phyloP scores from a whole-genome alignment of 2,888 invertebrate genomes.

The Anorthoa munda region DNA sequence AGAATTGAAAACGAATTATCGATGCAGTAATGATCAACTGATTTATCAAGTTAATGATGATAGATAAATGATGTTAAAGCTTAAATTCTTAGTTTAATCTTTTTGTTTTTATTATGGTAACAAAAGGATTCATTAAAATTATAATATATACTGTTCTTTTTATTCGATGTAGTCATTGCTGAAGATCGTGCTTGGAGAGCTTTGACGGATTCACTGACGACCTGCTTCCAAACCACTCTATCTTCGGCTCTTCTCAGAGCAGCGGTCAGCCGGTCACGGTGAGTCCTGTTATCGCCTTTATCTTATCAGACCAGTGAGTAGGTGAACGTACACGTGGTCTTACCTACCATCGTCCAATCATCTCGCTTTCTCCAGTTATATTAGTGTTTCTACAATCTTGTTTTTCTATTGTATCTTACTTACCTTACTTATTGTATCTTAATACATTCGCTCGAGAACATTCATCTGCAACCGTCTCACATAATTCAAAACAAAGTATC shows the following conservation, averaged over 20 bases:
- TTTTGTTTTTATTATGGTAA: background rate
- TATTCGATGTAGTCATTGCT: too few relatives aligned
- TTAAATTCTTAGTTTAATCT: background rate
- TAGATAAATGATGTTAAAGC: slow-evolving; percentile 9
- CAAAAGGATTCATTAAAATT: background rate
- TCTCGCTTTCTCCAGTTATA: too few relatives aligned
- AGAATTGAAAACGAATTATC: slow-evolving; percentile 23
- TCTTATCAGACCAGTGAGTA: too few relatives aligned
- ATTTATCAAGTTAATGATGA: slow-evolving; percentile 14
- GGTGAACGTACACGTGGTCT: too few relatives aligned
- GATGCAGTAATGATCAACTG: slow-evolving; percentile 2
- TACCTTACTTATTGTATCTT: too few relatives aligned
- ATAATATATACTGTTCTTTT: background rate
- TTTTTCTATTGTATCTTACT: background rate
- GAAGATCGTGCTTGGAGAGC: too few relatives aligned
- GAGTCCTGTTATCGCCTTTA: too few relatives aligned
- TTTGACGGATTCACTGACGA: too few relatives aligned
- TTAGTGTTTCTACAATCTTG: background rate
- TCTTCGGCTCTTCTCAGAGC: too few relatives aligned
- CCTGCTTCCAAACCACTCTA: too few relatives aligned
- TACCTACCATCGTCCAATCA: too few relatives aligned
- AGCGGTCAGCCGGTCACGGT: too few relatives aligned
- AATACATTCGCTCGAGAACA: background rate
- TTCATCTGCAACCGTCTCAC: slow-evolving; percentile 35
- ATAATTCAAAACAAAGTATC: slow-evolving; percentile 52